These are phyloP conservation scores for Elanus axillaris DNA, from an alignment of 2,113 vertebrate genomes.

Conservation along the genomic window DNA sequence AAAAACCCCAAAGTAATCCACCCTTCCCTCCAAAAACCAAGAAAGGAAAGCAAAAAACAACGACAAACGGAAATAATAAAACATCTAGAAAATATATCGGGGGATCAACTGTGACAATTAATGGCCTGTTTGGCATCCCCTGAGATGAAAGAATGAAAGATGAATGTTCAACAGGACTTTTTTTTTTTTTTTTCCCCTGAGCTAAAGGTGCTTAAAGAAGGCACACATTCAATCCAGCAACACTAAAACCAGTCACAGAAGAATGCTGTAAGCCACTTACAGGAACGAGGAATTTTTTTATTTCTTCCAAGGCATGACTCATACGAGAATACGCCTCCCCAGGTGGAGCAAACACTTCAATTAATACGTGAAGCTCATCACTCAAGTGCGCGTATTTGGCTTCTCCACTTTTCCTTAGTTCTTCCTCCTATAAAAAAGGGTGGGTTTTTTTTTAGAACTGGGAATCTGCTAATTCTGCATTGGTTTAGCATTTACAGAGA, in stretches of 20 bases:
- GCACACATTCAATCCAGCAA: background rate
- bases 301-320: constrained; percentile 98
- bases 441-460: constrained; percentile 40
- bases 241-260: background rate
- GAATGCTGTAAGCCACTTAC: constrained; percentile 79
- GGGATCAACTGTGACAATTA: background rate
- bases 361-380: constrained; percentile 97
- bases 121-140: background rate
- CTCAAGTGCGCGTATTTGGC: constrained; percentile 95
- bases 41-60: background rate
- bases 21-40: background rate
- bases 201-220: background rate
- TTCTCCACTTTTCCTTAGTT: constrained; percentile 94
- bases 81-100: background rate
- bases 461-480: constrained; percentile 38
- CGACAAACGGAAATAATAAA: background rate
- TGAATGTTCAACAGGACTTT: background rate
- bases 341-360: constrained; percentile 98
- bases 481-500: constrained; percentile 48
- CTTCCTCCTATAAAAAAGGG: constrained; percentile 87
- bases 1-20: background rate
- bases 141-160: background rate
- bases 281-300: constrained; percentile 98
- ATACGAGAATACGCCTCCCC: constrained; percentile 98
- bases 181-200: background rate